Evolutionary conservation across 2,797 vertebrate genomes (phyloP).

Genomic region (Phalloptychus januarius): DNA sequence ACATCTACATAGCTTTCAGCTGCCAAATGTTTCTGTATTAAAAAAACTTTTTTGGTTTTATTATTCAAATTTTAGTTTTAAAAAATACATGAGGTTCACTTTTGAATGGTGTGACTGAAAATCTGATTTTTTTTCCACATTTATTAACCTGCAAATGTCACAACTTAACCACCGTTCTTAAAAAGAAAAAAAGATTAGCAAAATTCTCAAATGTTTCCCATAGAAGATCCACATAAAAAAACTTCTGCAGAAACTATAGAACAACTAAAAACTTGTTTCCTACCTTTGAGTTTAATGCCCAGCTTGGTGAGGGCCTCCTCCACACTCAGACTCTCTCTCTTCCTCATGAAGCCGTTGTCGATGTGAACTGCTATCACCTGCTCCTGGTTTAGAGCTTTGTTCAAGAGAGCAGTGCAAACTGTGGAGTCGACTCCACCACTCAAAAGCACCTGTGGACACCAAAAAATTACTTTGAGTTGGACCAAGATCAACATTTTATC

Average conservation of each 20-base stretch:
- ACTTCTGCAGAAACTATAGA: neutral
- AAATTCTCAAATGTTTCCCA: neutral
- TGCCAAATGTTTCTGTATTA: neutral
- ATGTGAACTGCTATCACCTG: constrained; percentile 98
- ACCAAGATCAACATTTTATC: neutral
- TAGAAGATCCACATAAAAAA: neutral
- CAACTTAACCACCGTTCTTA: neutral
- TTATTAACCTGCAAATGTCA: neutral
- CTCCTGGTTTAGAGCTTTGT: constrained; percentile 92
- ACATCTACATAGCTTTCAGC: neutral
- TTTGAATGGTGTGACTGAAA: neutral
- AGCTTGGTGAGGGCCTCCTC: constrained; percentile 97
- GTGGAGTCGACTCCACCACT: constrained; percentile 99
- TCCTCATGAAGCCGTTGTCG: constrained; percentile 99
- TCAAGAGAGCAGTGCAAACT: constrained; percentile 96
- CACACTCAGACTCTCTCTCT: constrained; percentile 94
- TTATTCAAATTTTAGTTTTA: neutral
- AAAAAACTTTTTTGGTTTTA: neutral
- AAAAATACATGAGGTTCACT: neutral
- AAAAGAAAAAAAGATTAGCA: neutral
- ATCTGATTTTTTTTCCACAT: neutral
- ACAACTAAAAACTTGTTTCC: neutral
- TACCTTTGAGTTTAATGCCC: constrained; percentile 97
- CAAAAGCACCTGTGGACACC: constrained; percentile 86
- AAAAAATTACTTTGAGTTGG: neutral